phyloP scores from a whole-genome alignment of 2,113 vertebrate genomes.

The Otus sunia region DNA sequence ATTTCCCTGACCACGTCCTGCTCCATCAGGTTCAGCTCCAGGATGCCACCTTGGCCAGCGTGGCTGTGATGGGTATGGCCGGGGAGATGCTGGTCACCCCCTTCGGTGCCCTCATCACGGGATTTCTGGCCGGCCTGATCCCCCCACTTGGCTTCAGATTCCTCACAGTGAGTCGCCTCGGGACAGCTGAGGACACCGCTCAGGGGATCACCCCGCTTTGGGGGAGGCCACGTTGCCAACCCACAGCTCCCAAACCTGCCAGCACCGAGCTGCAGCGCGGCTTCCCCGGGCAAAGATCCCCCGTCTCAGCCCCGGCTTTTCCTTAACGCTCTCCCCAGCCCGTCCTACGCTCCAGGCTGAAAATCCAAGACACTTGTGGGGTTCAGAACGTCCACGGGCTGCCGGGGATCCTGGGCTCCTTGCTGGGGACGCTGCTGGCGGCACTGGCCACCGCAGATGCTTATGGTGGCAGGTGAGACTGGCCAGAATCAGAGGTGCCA shows the following conservation, averaged over 20 bases:
- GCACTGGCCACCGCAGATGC: slow-evolving; percentile 71
- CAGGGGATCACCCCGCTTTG: not conserved
- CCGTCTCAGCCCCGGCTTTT: fast-evolving
- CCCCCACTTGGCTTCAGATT: slow-evolving; percentile 86
- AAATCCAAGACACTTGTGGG: slow-evolving; percentile 87
- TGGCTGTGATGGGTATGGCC: slow-evolving; percentile 85
- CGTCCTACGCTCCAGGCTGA: slow-evolving; percentile 79
- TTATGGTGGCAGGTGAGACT: slow-evolving; percentile 82
- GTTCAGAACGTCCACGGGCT: slow-evolving; percentile 91
- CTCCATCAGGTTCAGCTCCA: slow-evolving; percentile 87
- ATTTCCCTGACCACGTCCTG: not conserved
- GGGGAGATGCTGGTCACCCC: slow-evolving; percentile 93
- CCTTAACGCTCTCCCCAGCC: slow-evolving; percentile 71
- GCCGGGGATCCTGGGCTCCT: slow-evolving; percentile 85
- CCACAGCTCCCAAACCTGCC: not conserved
- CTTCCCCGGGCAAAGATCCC: not conserved
- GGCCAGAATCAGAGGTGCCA: fast-evolving
- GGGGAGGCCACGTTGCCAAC: not conserved
- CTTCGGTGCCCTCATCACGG: slow-evolving; percentile 85
- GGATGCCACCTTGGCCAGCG: slow-evolving; percentile 86
- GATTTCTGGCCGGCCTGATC: slow-evolving; percentile 84
- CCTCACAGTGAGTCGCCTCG: slow-evolving; percentile 74
- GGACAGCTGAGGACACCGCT: fast-evolving
- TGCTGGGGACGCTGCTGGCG: slow-evolving; percentile 82
- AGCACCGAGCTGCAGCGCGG: fast-evolving